phyloP scores from a whole-genome alignment of 2,888 invertebrate genomes.

The Lasioglossum pauxillum region DNA sequence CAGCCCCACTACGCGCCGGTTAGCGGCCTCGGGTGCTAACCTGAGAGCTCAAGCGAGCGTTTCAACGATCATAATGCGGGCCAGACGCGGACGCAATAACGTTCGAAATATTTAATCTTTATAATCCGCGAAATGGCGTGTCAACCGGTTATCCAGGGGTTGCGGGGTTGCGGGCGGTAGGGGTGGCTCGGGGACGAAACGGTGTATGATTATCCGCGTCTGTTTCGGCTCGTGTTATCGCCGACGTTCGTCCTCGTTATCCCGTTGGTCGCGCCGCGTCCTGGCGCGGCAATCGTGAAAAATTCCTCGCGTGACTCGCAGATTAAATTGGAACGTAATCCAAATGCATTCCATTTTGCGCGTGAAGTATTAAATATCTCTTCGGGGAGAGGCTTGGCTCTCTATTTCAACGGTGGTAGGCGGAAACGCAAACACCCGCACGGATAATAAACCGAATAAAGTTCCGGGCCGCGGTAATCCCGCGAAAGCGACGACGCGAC shows the following conservation, averaged over 20 bases:
- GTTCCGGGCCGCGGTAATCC: constrained; percentile 39
- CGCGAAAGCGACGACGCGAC: constrained; percentile 4
- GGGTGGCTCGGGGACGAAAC: neutral
- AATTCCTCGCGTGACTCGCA: constrained; percentile 51
- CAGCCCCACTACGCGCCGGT: neutral
- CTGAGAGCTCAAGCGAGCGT: neutral
- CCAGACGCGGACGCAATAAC: constrained; percentile 12
- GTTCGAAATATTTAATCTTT: constrained; percentile 46
- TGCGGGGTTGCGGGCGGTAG: neutral
- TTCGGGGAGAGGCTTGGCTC: constrained; percentile 34
- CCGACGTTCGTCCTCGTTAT: neutral
- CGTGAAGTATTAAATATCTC: constrained; percentile 56
- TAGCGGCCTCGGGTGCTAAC: neutral
- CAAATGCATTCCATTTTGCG: constrained; percentile 50
- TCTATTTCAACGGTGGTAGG: constrained; percentile 43
- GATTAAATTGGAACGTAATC: constrained; percentile 66
- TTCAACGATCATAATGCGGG: neutral
- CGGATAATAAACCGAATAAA: constrained; percentile 56
- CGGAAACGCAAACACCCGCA: constrained; percentile 52
- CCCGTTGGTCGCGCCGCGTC: neutral
- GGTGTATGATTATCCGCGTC: constrained; percentile 48
- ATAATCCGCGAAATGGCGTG: constrained; percentile 40
- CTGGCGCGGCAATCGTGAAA: constrained; percentile 35
- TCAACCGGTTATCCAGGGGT: constrained; percentile 5
- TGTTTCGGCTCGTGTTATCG: constrained; percentile 30